phyloP scores from a whole-genome alignment of 2,797 vertebrate species.

The Enteromius viviparus region DNA sequence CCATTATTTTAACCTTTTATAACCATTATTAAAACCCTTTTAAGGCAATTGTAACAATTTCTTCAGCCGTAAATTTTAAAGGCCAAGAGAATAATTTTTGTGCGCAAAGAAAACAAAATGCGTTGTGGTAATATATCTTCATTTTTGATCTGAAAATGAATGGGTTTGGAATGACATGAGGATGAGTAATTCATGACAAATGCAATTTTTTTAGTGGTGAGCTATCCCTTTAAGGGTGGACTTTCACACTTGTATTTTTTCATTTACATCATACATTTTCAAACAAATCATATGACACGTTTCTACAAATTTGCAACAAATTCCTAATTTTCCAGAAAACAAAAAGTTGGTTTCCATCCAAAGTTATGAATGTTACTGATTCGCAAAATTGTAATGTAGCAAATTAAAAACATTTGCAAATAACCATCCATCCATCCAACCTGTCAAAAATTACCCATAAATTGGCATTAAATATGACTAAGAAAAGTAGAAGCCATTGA shows the following conservation, averaged over 20 bases:
- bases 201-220: not conserved
- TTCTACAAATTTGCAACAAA: not conserved
- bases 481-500: not conserved
- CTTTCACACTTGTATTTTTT: not conserved
- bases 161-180: no score
- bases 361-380: not conserved
- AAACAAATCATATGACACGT: not conserved
- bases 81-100: not conserved
- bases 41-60: not conserved
- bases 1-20: not conserved
- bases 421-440: not conserved
- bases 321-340: not conserved
- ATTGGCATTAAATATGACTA: not conserved
- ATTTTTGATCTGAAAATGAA: not conserved
- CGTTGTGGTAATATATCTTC: not conserved
- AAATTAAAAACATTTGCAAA: not conserved
- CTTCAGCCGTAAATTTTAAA: not conserved
- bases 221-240: not conserved
- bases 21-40: not conserved
- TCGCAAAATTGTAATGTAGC: not conserved
- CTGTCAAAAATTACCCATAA: not conserved
- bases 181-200: not conserved
- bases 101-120: not conserved
- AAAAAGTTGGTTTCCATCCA: not conserved
- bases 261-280: not conserved